Percentiles rank a stretch among this genome's conserved stretches.
phyloP scores from a whole-genome alignment of 1,140 invertebrate genomes.

The Oedothorax gibbosus region DNA sequence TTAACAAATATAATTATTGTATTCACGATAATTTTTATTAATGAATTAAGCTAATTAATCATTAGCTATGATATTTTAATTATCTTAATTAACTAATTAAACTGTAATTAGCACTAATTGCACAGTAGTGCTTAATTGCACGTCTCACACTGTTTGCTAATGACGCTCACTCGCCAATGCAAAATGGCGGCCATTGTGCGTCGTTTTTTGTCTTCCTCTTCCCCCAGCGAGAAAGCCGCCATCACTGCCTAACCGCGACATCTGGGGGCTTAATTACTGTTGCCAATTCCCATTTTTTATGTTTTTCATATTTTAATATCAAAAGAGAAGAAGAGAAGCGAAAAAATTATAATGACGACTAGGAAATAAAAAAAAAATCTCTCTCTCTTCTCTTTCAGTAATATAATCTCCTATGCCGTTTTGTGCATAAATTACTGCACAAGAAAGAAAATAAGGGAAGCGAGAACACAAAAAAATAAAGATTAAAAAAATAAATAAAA shows the following conservation, averaged over 20 bases:
- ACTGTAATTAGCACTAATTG: constrained; percentile 33
- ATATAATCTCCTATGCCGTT: constrained; percentile 55
- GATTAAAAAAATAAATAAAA: background rate
- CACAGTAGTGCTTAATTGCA: background rate
- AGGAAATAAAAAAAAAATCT: background rate
- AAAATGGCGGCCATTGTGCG: constrained; percentile 42
- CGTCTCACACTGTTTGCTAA: too few species aligned
- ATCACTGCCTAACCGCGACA: constrained; percentile 59
- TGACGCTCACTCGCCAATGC: constrained; percentile 10
- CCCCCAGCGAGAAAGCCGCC: background rate
- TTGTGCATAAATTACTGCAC: constrained; percentile 55
- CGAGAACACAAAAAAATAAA: constrained; percentile 13
- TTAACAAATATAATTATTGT: too few species aligned
- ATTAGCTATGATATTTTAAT: background rate
- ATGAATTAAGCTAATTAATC: too few species aligned
- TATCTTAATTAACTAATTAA: constrained; percentile 12
- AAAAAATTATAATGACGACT: too few species aligned
- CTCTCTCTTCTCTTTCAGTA: constrained; percentile 21
- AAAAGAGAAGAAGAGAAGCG: background rate
- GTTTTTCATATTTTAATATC: too few species aligned
- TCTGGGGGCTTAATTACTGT: constrained; percentile 59
- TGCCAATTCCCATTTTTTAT: background rate
- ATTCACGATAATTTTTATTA: too few species aligned
- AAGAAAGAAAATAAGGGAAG: background rate
- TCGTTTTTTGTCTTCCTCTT: background rate